These are phyloP conservation scores for Tiliacea aurago DNA, from an alignment of 2,888 invertebrate species.

Conservation along the genomic window DNA sequence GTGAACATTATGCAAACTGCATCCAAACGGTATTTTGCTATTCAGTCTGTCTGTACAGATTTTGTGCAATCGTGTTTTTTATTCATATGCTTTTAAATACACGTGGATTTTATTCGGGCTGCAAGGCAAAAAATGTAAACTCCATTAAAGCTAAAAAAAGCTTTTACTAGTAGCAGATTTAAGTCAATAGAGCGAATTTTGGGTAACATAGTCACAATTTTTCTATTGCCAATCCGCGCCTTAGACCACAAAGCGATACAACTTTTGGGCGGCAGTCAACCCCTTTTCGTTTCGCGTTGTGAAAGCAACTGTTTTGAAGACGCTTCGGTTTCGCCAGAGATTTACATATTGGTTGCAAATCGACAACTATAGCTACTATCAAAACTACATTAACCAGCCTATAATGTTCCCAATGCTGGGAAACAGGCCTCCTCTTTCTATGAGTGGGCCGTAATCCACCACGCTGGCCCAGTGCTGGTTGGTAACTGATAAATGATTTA, in stretches of 20 bases:
- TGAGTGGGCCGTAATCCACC: too few relatives aligned
- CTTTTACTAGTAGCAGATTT: neutral
- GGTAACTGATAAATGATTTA: too few relatives aligned
- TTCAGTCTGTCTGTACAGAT: conserved; percentile 3
- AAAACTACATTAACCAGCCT: too few relatives aligned
- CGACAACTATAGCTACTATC: neutral
- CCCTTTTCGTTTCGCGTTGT: neutral
- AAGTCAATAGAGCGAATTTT: neutral
- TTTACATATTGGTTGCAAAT: neutral
- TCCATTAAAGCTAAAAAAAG: neutral
- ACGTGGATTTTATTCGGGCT: neutral
- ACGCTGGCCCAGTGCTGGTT: too few relatives aligned
- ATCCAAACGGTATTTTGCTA: conserved; percentile 1
- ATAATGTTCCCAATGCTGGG: too few relatives aligned
- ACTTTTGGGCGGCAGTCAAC: too few relatives aligned
- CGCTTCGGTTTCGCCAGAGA: neutral
- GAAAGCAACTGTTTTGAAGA: neutral
- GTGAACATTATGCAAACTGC: conserved; percentile 9
- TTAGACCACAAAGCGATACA: too few relatives aligned
- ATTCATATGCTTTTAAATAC: neutral
- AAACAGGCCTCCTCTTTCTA: too few relatives aligned
- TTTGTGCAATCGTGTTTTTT: conserved; percentile 10
- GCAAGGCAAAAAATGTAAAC: neutral
- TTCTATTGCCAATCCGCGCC: neutral
- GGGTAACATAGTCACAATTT: neutral